These are phyloP conservation scores for Sinosuthora webbiana DNA, from an alignment of 2,113 vertebrate species.

Conservation along the genomic window DNA sequence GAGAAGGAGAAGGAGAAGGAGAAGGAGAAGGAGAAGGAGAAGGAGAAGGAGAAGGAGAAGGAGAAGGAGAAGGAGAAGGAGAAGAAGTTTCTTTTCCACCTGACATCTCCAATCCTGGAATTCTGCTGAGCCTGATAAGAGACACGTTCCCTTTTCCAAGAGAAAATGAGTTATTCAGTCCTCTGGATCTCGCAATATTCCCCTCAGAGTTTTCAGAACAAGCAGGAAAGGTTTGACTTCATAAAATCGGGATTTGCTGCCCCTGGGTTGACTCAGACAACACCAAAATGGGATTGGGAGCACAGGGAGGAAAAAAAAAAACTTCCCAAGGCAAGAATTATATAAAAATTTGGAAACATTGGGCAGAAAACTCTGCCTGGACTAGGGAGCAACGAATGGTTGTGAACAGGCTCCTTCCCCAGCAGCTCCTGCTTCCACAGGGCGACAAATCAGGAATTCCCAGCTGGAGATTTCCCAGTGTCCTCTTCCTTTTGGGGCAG, in stretches of 20 bases:
- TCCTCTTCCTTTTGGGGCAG: not conserved
- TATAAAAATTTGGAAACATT: not conserved
- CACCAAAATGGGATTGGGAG: not conserved
- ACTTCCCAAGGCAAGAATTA: not conserved
- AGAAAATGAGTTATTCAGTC: not conserved
- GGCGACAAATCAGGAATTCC: not conserved
- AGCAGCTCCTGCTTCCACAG: not conserved
- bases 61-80: too few relatives aligned
- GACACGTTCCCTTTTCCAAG: not conserved
- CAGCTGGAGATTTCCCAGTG: not conserved
- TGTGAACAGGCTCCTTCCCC: not conserved
- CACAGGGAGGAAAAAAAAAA: not conserved
- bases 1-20: too few relatives aligned
- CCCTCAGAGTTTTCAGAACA: rapidly evolving
- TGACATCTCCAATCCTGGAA: rapidly evolving
- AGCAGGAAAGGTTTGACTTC: not conserved
- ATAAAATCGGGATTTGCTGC: not conserved
- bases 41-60: too few relatives aligned
- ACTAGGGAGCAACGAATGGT: rapidly evolving
- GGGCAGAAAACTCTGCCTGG: not conserved
- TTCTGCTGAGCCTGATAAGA: not conserved
- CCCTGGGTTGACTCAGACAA: not conserved
- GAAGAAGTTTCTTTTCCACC: not conserved
- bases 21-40: too few relatives aligned
- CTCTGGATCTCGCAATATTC: not conserved